Evolutionary conservation across 1,140 invertebrate genomes (phyloP).

Genomic region (Lasioglossum albipes): DNA sequence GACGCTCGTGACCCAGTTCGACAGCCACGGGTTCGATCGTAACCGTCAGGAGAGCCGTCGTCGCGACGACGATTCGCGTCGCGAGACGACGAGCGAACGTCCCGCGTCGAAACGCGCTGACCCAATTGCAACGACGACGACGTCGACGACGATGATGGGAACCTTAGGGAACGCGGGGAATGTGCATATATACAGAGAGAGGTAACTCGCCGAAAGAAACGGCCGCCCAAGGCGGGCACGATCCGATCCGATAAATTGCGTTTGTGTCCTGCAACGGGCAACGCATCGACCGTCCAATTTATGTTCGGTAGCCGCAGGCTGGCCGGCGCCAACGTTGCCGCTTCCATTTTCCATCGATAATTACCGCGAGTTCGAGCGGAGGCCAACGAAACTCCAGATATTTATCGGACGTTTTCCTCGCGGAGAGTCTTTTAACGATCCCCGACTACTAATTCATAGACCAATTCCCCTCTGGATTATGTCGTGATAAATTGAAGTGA

Average conservation of each 20-base stretch:
- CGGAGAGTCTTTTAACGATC: too few species aligned
- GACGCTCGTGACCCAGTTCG: background rate
- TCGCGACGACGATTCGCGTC: background rate
- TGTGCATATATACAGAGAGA: too few species aligned
- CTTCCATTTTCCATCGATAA: background rate
- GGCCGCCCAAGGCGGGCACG: too few species aligned
- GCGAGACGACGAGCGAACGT: too few species aligned
- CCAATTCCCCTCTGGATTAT: too few species aligned
- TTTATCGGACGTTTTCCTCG: too few species aligned
- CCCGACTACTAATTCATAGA: too few species aligned
- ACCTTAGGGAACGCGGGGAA: too few species aligned
- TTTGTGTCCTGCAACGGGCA: background rate
- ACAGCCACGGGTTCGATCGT: background rate
- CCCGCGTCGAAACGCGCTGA: background rate
- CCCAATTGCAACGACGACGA: background rate
- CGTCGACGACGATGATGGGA: too few species aligned
- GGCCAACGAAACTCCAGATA: background rate
- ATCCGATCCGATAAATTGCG: background rate
- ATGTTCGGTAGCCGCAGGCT: background rate
- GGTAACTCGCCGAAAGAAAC: too few species aligned
- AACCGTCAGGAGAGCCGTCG: background rate
- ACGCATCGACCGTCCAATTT: background rate
- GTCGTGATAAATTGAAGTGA: too few species aligned
- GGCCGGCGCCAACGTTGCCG: too few species aligned
- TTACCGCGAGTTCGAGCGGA: background rate